phyloP scores from a whole-genome alignment of 2,797 vertebrate species.

The Erethizon dorsatum region DNA sequence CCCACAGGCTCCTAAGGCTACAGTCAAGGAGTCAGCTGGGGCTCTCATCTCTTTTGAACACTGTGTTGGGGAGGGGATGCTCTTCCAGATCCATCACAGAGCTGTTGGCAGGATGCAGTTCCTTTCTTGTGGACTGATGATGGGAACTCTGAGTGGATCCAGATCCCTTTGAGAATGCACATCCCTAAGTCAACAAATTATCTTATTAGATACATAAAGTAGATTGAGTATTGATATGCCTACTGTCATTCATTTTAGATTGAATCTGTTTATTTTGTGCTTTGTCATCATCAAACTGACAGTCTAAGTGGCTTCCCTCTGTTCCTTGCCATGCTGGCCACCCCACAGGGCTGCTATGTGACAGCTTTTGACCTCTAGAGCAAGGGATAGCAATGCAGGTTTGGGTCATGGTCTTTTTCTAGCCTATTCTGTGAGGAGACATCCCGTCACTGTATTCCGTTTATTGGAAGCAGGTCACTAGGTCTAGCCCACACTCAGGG shows the following conservation, averaged over 20 bases:
- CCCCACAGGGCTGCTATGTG: neutral
- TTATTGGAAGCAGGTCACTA: neutral
- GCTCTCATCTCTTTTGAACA: neutral
- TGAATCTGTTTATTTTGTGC: constrained; percentile 49
- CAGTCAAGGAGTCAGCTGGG: neutral
- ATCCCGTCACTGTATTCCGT: neutral
- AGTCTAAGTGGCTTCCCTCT: neutral
- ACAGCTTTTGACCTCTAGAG: neutral
- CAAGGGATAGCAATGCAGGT: neutral
- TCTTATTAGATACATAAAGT: neutral
- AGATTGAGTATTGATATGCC: neutral
- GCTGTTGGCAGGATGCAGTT: neutral
- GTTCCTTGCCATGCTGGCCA: neutral
- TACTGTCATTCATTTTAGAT: constrained; percentile 46
- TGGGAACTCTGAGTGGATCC: neutral
- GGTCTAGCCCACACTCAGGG: neutral
- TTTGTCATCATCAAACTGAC: constrained; percentile 51
- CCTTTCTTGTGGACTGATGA: neutral
- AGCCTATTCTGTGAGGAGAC: neutral
- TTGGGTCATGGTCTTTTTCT: neutral
- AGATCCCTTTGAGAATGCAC: neutral
- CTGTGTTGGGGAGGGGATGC: neutral
- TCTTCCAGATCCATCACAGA: neutral
- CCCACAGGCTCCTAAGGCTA: neutral
- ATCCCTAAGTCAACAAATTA: neutral